Evolutionary conservation across 2,888 invertebrate genomes (phyloP), one percentile per base, ranked within the genome.

Genomic region (Hypercompe scribonia): DNA sequence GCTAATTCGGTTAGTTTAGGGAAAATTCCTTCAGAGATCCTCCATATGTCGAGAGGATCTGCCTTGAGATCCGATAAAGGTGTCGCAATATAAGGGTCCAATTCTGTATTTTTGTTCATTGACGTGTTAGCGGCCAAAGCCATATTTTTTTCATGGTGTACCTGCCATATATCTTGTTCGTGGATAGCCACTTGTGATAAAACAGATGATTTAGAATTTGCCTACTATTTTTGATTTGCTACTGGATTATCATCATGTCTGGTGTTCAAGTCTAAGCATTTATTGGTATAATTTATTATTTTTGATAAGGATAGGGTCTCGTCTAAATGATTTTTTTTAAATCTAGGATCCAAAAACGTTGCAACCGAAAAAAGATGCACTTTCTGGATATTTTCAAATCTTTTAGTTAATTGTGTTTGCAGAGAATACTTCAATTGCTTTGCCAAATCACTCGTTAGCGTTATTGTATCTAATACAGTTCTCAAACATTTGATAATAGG

Each of bases 241-340:
- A 61, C 68, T 31, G 71, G 69, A 71, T 68, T 65, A 70, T 80
- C 75, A 73, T 68, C 8, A 39, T 39, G 8, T 39, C 11, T 71
- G 68, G 69, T 73, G 64, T 70, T 39, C 28, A 63, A 70, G 64
- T 73, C 78, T 73, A 79, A 76, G 76, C 54, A 76, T 65, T n/a
- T 73, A 67, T 75, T 79, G 67, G 58, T 78, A 77, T 77, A 77
- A n/a, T 73, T 75, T 67, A 78, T 79, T 77, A 75, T 80, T 75
- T 76, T 78, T 65, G 69, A 68, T 50, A 80, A 76, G 61, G 78
- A 76, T 74, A 76, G 65, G 64, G 72, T 63, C 58, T 72, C 76
- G 67, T 74, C 71, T 72, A 70, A 77, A 70, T 79, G 71, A n/a
- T 10, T 73, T 78, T 81, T 79, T 76, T 76, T 5, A 5, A 70